Conservation (phyloP, 64 coral and sea anemone genomes). For the Montipora capricornis region DNA sequence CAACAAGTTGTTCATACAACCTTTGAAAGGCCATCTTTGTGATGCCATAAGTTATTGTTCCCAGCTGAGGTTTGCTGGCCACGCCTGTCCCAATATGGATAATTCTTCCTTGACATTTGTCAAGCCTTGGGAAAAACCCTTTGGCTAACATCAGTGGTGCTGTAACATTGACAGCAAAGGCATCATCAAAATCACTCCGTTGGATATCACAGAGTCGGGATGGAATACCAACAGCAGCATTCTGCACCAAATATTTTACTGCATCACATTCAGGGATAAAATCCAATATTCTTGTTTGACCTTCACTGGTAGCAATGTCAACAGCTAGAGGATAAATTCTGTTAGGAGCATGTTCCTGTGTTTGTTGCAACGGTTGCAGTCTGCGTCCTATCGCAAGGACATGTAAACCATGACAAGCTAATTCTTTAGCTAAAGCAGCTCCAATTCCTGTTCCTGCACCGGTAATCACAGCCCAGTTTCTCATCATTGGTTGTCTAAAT, state of each 20-base stretch:
- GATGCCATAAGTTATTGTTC: conserved; percentile 72
- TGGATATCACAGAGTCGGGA: conserved; percentile 62
- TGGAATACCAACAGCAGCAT: conserved; percentile 72
- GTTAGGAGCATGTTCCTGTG: conserved; percentile 47
- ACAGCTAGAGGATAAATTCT: conserved; percentile 58
- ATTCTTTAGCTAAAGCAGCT: conserved; percentile 61
- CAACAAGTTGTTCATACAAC: conserved; percentile 64
- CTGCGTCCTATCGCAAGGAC: conserved; percentile 58
- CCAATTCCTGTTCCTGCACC: conserved; percentile 79
- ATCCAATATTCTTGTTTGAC: conserved; percentile 62
- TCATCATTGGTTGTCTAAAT: conserved; percentile 15
- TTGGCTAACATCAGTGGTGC: conserved; percentile 80
- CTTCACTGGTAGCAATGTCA: conserved; percentile 61
- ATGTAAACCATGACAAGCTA: conserved; percentile 46
- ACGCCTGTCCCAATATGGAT: conserved; percentile 70
- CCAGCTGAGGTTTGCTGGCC: conserved; percentile 51
- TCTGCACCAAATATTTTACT: conserved; percentile 73
- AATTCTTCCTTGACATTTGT: conserved; percentile 45
- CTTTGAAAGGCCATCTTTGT: conserved; percentile 84
- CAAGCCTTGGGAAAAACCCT: conserved; percentile 66
- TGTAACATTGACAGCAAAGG: conserved; percentile 71
- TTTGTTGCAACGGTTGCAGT: conserved; percentile 35
- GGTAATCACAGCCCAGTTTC: conserved; percentile 68
- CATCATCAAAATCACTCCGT: conserved; percentile 72
- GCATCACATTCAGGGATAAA: conserved; percentile 46